Percentiles rank a stretch among this genome's conserved stretches.
Conservation (phyloP, 2,888 invertebrate species). For the Platynereis dumerilii region DNA sequence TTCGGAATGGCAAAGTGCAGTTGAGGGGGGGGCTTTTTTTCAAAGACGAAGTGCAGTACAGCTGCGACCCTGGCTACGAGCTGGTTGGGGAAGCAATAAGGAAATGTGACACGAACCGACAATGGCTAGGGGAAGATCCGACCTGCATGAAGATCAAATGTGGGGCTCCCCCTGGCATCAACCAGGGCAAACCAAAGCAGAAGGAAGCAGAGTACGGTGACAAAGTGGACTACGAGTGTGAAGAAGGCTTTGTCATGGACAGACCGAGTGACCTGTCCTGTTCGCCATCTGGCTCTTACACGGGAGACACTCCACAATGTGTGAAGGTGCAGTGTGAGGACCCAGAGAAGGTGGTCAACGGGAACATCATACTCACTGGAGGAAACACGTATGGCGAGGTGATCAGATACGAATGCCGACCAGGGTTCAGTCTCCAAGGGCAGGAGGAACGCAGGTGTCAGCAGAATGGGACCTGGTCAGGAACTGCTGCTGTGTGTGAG, state of each 20-base stretch:
- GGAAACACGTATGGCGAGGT: constrained; percentile 70
- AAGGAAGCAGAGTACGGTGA: constrained; percentile 1
- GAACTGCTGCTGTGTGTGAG: constrained; percentile 39
- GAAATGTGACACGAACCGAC: constrained; percentile 32
- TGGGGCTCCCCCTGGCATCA: constrained; percentile 2
- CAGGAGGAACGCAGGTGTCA: constrained; percentile 75
- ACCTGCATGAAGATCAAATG: constrained; percentile 31
- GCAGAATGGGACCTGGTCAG: constrained; percentile 44
- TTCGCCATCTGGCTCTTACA: constrained; percentile 20
- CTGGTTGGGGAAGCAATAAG: constrained; percentile 36
- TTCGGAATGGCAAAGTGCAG: constrained; percentile 25
- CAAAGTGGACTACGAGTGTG: constrained; percentile 12
- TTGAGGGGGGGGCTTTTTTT: neutral
- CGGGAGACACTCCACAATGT: constrained; percentile 29
- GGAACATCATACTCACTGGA: constrained; percentile 10
- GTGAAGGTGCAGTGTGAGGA: constrained; percentile 24
- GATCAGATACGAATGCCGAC: constrained; percentile 85
- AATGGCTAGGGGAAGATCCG: constrained; percentile 47
- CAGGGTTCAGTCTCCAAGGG: constrained; percentile 87
- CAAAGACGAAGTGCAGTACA: constrained; percentile 34
- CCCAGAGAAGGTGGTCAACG: constrained; percentile 23
- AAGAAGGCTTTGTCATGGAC: constrained; percentile 17
- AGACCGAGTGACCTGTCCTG: constrained; percentile 23
- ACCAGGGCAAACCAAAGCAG: constrained; percentile 14
- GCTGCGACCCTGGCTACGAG: constrained; percentile 44